Evolutionary conservation across 2,113 vertebrate genomes (phyloP), one percentile per base, ranked within the genome.

Genomic region (Anarhynchus alexandrinus): DNA sequence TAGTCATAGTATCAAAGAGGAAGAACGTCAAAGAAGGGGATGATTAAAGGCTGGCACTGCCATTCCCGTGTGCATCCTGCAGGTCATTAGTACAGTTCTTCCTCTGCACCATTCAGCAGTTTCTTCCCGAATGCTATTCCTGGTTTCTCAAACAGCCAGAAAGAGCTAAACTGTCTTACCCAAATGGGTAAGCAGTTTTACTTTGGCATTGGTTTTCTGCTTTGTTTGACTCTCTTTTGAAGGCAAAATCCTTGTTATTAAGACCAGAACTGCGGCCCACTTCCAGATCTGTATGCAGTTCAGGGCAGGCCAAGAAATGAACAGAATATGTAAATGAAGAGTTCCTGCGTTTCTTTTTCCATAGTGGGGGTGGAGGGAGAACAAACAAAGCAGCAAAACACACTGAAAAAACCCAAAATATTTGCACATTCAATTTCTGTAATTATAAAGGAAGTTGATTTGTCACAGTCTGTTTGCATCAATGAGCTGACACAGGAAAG

Each of bases 361-460:
- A 16, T 51, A 55, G 30, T 86, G 15, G 14, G 10, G 11, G 18
- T 43, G 49, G 42, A 57, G 14, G 9, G 85, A 82, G 15, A 71
- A 71, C 14, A 55, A 88, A 62, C 1, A 43, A 74, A 80, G 15
- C 77, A 94, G 51, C 7, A 84, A 86, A 94, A 77, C 52, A 78
- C 20, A 36, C 1, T 49, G 20, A 79, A 82, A 86, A 78, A 76
- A 94, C 9, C 40, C 40, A 42, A 12, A 42, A 95, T 93, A 86
- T 84, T 96, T 97, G 40, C 38, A 92, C 77, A 82, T 94, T 4
- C 66, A 86, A 34, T 86, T 92, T 95, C 78, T 91, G 30, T 96
- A 97, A 96, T 95, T 96, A 96, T 81, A 92, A 22, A 27, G 49
- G 51, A 96, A 94, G 73, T 72, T 97, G 83, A 94, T 97, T 97